These are phyloP conservation scores for Drosophila setosimentum DNA, from an alignment of 2,888 invertebrate genomes.

Conservation along the genomic window DNA sequence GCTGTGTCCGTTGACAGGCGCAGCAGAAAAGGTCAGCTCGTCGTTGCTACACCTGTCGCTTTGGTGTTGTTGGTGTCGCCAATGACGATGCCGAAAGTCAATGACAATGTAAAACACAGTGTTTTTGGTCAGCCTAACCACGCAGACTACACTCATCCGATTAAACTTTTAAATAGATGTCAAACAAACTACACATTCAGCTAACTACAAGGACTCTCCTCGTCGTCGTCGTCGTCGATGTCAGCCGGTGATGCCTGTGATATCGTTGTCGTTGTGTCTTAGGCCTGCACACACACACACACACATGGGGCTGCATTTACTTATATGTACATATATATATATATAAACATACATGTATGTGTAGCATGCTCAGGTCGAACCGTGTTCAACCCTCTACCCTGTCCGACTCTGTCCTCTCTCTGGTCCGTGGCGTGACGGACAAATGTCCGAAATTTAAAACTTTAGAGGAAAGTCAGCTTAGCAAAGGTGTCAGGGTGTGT, in stretches of 20 bases:
- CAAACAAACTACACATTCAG: constrained; percentile 80
- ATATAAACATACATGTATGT: constrained; percentile 14
- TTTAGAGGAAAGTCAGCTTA: constrained; percentile 57
- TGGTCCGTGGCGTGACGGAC: constrained; percentile 68
- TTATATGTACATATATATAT: not conserved
- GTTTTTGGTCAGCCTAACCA: constrained; percentile 80
- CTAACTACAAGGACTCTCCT: constrained; percentile 72
- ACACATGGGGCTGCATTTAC: constrained; percentile 1
- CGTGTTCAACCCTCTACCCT: constrained; percentile 57
- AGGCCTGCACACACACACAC: constrained; percentile 60
- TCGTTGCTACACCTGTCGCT: constrained; percentile 64
- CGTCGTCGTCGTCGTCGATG: constrained; percentile 19
- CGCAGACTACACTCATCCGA: constrained; percentile 82
- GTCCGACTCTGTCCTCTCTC: constrained; percentile 36
- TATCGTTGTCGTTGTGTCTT: constrained; percentile 62
- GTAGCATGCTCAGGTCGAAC: constrained; percentile 46
- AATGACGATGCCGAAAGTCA: constrained; percentile 67
- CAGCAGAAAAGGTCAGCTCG: constrained; percentile 10
- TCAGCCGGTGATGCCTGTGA: constrained; percentile 6
- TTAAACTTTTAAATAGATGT: constrained; percentile 82
- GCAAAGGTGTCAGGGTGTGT: constrained; percentile 24
- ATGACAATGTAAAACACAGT: constrained; percentile 76
- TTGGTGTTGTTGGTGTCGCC: constrained; percentile 31
- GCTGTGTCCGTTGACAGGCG: constrained; percentile 24
- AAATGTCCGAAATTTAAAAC: constrained; percentile 81